Percentiles rank a stretch among this genome's conserved stretches.
Evolutionary conservation across 1,140 invertebrate species (phyloP).

Genomic region (Apis dorsata): DNA sequence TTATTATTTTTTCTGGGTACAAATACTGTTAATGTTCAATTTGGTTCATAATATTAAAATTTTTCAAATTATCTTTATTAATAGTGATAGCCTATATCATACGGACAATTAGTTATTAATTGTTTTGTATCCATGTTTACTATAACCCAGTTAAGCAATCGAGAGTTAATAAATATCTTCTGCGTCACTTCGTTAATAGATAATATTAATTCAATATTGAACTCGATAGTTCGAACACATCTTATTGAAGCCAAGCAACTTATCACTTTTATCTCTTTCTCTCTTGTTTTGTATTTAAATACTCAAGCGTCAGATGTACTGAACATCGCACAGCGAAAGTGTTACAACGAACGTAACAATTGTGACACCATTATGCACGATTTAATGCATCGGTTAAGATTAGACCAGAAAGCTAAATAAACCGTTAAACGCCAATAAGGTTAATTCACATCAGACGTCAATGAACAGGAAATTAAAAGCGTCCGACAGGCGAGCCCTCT

Average conservation of each 20-base stretch:
- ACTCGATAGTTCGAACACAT: slow-evolving; percentile 9
- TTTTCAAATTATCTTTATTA: neutral
- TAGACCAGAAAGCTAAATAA: slow-evolving; percentile 51
- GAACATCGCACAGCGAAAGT: slow-evolving; percentile 41
- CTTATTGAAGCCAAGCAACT: slow-evolving; percentile 6
- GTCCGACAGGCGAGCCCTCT: slow-evolving; percentile 18
- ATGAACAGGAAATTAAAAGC: slow-evolving; percentile 55
- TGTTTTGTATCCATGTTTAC: slow-evolving; percentile 1
- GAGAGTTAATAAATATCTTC: slow-evolving; percentile 30
- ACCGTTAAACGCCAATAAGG: slow-evolving; percentile 54
- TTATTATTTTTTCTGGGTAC: too few species aligned
- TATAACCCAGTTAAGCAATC: slow-evolving; percentile 27
- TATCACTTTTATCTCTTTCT: neutral
- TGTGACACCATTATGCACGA: slow-evolving; percentile 50
- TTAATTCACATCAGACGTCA: slow-evolving; percentile 56
- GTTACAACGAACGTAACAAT: slow-evolving; percentile 51
- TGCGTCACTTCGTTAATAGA: slow-evolving; percentile 19
- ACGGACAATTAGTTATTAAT: slow-evolving; percentile 4
- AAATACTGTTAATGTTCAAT: too few species aligned
- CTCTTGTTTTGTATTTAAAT: slow-evolving; percentile 23
- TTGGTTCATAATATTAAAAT: too few species aligned
- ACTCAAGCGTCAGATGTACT: slow-evolving; percentile 36
- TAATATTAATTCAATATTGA: slow-evolving; percentile 47
- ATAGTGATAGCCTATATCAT: too few species aligned
- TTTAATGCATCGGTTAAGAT: slow-evolving; percentile 49